Evolutionary conservation across 2,797 vertebrate genomes (phyloP), one percentile per base, ranked within the genome.

Genomic region (Macropodus opercularis): DNA sequence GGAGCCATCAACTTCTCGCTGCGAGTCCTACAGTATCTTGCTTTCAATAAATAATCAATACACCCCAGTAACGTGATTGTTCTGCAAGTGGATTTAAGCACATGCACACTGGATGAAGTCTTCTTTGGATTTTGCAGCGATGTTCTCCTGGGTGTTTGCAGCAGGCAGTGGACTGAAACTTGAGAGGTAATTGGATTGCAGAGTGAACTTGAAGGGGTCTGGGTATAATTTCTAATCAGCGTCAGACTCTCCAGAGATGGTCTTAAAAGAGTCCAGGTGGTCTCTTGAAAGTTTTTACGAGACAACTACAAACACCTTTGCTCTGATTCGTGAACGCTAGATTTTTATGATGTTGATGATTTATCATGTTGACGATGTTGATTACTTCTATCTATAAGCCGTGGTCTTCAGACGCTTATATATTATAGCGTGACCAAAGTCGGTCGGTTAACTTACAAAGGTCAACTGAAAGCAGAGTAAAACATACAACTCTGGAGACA

Each of bases 181-280:
- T 63, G 67, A 76, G 71, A 50, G 47, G 69, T 82, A 84, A 84
- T 83, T 86, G 68, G 72, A 64, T 66, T 53, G 63, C 9, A 35
- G 32, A 73, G 62, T 51, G 60, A 75, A 84, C 60, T 67, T 56
- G 17, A 72, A 80, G 65, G 70, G 78, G 69, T 66, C 63, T 52
- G 41, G 43, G 60, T 43, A 66, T 75, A 75, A 85, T 78, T 83
- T 86, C 63, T 78, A 81, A 87, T 85, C 73, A 83, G 79, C 54
- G 50, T 42, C 72, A 66, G 47, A 67, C 40, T 81, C 77, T 80
- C 36, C 50, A 48, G 77, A 69, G 36, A 65, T 26, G 38, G 26
- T 68, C 53, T 75, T 41, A 41, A 36, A 64, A 76, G 63, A 39
- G 73, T 75, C 77, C 83, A 82, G 83, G 72, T 87, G 82, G 67